phyloP scores from a whole-genome alignment of 2,888 invertebrate species.

The Drosophila hawaiiensis region DNA sequence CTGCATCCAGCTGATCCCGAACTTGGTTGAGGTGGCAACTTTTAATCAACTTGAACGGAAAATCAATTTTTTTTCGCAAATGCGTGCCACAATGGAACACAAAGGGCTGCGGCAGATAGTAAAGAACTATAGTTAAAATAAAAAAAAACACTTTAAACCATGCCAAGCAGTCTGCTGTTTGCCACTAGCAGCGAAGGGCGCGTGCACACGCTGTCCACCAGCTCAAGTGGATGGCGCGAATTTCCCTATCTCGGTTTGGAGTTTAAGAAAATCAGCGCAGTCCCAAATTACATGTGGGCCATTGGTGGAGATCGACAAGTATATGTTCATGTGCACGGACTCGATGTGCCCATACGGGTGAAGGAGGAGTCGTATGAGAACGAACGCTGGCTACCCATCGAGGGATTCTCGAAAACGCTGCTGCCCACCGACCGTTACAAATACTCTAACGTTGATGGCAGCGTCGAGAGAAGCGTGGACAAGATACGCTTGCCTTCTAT shows the following conservation, averaged over 20 bases:
- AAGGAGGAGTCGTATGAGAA: conserved; percentile 97
- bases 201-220: conserved; percentile 93
- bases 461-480: conserved; percentile 91
- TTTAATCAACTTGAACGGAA: conserved; percentile 44
- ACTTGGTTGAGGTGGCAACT: conserved; percentile 40
- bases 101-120: conserved; percentile 26
- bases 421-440: conserved; percentile 95
- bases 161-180: conserved; percentile 91
- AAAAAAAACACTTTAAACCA: conserved; percentile 70
- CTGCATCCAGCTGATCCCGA: conserved; percentile 39
- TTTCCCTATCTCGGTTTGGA: conserved; percentile 93
- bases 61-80: conserved; percentile 53
- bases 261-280: conserved; percentile 94
- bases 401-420: conserved; percentile 93
- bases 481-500: conserved; percentile 95
- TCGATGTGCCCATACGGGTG: conserved; percentile 95
- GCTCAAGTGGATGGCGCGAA: conserved; percentile 93
- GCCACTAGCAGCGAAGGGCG: conserved; percentile 95
- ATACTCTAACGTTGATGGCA: conserved; percentile 94
- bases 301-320: conserved; percentile 97
- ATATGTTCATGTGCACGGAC: conserved; percentile 95
- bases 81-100: conserved; percentile 43
- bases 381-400: conserved; percentile 96
- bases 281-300: conserved; percentile 95
- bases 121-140: conserved; percentile 13